Conservation (phyloP, 2,113 vertebrate genomes). For the Oryzias woworae region DNA sequence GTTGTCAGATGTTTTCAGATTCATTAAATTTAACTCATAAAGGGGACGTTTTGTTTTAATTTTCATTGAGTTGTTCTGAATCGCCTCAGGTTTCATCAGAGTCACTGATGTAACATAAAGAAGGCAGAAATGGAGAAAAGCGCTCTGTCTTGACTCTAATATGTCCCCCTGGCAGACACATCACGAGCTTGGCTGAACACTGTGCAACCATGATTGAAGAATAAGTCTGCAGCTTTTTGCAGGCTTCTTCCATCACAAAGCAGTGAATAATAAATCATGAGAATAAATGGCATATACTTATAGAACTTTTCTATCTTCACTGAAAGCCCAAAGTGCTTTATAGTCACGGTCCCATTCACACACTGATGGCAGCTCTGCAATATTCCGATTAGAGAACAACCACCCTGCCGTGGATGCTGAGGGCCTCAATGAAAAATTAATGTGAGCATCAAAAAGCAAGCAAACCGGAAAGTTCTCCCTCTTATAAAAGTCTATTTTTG, state of each 20-base stretch:
- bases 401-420: no score
- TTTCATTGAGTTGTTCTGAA: no score
- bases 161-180: conserved; percentile 48
- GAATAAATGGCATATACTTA: background rate
- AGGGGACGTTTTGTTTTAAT: no score
- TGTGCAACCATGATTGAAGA: conserved; percentile 7
- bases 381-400: no score
- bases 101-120: conserved; percentile 9
- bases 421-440: conserved; percentile 31
- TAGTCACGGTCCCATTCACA: no score
- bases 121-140: conserved; percentile 25
- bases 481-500: conserved; percentile 43
- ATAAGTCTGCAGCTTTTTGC: conserved; percentile 19
- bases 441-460: conserved; percentile 4
- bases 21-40: no score
- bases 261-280: conserved; percentile 32
- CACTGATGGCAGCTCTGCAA: no score
- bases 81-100: conserved; percentile 4
- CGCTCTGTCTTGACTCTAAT: conserved; percentile 24
- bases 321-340: no score
- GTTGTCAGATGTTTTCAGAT: no score
- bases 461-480: background rate
- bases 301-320: no score
- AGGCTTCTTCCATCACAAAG: conserved; percentile 8
- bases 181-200: conserved; percentile 35